Base-by-base conservation (phyloP, 2,888 invertebrate genomes). In the Trachelus tabidus region DNA sequence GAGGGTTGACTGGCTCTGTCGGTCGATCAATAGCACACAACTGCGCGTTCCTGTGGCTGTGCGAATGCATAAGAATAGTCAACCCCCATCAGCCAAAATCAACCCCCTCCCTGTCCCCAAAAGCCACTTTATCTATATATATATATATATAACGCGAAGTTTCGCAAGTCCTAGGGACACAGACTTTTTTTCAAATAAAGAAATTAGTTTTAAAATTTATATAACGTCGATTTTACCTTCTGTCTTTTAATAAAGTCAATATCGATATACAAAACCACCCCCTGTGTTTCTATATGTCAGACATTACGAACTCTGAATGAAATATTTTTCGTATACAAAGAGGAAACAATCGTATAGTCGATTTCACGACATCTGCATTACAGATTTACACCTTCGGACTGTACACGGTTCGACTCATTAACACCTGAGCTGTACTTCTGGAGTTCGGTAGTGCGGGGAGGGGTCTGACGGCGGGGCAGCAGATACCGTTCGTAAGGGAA, bases 11-110 rank as follows among this genome's bases (percentile, higher is more conserved):
- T 89, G 87, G 87, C 82, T 86, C 87, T 87, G 40, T 86, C 86
- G 86, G 88, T 88, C 90, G 90, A 90, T 90, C 90, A 90, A 90
- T 90, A 90, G 89, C 87, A 87, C 86, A 85, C 79, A 80, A 76
- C 81, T 79, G 83, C 73, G 75, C 79, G 73, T 79, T 75, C 69
- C 77, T 87, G 86, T 89, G 87, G 86, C 88, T 83, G 85, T 87
- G 85, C 85, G 89, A 87, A 88, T 88, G 87, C 87, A 88, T 86
- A 87, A 85, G 89, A 88, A 40, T 89, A 88, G 87, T 87, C 88
- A 88, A 40, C 87, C 89, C 89, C 89, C 86, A 89, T 89, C 89
- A 89, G 40, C 40, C 40, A 40, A 40, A 40, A 40, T 4, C 40
- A 15, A 40, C 40, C 40, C 40, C 89, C 90, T 89, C 89, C 89